Conservation (phyloP, 2,113 vertebrate species). For the Hippocampus guttulatus region DNA sequence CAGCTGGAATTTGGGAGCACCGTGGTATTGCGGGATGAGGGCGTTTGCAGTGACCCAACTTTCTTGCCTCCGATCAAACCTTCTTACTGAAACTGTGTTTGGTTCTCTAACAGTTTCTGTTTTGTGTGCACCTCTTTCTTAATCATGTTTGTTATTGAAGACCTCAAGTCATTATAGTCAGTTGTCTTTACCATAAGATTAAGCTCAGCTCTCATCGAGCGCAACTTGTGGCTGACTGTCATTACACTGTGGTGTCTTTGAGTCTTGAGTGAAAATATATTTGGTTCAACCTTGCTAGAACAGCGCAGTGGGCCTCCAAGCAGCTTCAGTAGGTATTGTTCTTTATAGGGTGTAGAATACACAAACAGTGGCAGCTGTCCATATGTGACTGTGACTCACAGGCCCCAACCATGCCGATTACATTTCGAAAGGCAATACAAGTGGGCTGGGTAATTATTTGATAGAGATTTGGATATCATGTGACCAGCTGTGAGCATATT, state of each 20-base stretch:
- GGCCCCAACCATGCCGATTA: too few relatives aligned
- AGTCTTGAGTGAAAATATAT: conserved; percentile 9
- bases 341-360: conserved; percentile 38
- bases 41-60: neutral
- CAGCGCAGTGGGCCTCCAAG: conserved; percentile 13
- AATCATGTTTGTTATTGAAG: conserved; percentile 1
- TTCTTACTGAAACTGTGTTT: neutral
- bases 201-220: conserved; percentile 26
- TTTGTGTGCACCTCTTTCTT: neutral
- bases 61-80: neutral
- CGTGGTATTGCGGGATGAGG: neutral
- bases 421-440: too few relatives aligned
- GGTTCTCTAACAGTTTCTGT: neutral
- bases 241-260: conserved; percentile 11
- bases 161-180: conserved; percentile 22
- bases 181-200: conserved; percentile 26
- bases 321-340: conserved; percentile 40
- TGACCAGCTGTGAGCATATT: too few relatives aligned
- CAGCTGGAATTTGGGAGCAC: neutral
- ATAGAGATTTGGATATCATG: too few relatives aligned
- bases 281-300: conserved; percentile 18
- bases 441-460: too few relatives aligned
- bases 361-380: conserved; percentile 59
- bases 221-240: neutral
- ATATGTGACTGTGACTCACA: conserved; percentile 37